Evolutionary conservation across 2,888 invertebrate species (phyloP).

Genomic region (Heliconius charithonia): DNA sequence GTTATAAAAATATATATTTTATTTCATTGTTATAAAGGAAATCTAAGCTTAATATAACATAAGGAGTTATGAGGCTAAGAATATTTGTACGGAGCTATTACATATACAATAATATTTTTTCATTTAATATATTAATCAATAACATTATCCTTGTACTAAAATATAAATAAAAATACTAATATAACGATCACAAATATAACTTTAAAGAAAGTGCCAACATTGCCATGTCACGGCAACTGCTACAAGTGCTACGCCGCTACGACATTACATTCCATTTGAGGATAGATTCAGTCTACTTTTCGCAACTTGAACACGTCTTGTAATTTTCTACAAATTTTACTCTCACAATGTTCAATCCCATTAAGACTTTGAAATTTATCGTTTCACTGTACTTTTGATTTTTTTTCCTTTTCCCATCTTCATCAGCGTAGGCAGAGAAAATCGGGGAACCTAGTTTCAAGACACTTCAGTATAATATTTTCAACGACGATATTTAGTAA

Average conservation of each 20-base stretch:
- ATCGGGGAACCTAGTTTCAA: no score
- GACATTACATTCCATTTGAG: conserved; percentile 11
- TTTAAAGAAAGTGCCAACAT: not conserved
- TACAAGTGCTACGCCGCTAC: conserved; percentile 20
- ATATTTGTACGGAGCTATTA: not conserved
- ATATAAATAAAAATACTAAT: not conserved
- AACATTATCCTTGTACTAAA: not conserved
- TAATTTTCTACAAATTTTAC: conserved; percentile 3
- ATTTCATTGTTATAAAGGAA: no score
- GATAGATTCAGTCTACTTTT: conserved; percentile 26
- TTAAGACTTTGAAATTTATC: not conserved
- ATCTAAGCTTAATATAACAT: no score
- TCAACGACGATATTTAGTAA: no score
- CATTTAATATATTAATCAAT: not conserved
- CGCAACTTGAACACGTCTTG: conserved; percentile 16
- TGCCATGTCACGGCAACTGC: conserved; percentile 14
- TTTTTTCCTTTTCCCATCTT: no score
- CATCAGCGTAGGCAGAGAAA: not conserved
- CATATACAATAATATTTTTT: not conserved
- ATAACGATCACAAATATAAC: not conserved
- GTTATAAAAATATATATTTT: no score
- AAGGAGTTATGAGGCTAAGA: not conserved
- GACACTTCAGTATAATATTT: no score
- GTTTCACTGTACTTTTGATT: not conserved
- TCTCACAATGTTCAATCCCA: not conserved